Evolutionary conservation across 2,888 invertebrate species (phyloP).

Genomic region (Oscheius sp.): DNA sequence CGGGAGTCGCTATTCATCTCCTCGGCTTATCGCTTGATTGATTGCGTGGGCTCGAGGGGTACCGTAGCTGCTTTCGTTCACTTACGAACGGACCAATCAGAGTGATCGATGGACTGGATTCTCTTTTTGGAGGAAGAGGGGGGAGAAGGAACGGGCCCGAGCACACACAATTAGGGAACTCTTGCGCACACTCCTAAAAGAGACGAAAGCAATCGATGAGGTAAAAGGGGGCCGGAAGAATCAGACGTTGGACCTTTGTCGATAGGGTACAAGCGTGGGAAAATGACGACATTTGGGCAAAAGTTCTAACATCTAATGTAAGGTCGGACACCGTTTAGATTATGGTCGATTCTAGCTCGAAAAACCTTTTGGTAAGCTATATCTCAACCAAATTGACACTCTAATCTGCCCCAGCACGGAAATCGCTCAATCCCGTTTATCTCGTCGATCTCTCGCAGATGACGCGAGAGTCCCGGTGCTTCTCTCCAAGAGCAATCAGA

Average conservation of each 20-base stretch:
- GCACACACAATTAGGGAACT: conserved; percentile 27
- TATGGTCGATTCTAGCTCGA: background rate
- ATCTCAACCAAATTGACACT: background rate
- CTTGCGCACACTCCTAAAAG: conserved; percentile 7
- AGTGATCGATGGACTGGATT: conserved; percentile 5
- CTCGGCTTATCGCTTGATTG: conserved; percentile 35
- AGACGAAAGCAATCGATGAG: background rate
- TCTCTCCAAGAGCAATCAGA: conserved; percentile 31
- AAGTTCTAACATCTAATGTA: background rate
- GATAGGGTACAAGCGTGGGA: conserved; percentile 30
- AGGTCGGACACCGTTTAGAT: no score
- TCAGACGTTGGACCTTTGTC: conserved; percentile 12
- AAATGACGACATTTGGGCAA: conserved; percentile 11
- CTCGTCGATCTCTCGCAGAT: conserved; percentile 26
- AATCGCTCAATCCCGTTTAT: conserved; percentile 27
- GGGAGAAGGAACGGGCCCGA: background rate
- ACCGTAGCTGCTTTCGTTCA: conserved; percentile 6
- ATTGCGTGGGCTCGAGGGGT: conserved; percentile 19
- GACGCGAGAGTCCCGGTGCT: conserved; percentile 16
- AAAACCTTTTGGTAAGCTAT: background rate
- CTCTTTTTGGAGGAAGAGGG: background rate
- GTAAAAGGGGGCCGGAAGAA: conserved; percentile 3
- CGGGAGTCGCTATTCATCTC: conserved; percentile 33
- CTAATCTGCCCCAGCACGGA: conserved; percentile 13
- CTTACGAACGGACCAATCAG: background rate